Base-by-base conservation (phyloP, 2,797 vertebrate genomes). In the Knipowitschia caucasica region DNA sequence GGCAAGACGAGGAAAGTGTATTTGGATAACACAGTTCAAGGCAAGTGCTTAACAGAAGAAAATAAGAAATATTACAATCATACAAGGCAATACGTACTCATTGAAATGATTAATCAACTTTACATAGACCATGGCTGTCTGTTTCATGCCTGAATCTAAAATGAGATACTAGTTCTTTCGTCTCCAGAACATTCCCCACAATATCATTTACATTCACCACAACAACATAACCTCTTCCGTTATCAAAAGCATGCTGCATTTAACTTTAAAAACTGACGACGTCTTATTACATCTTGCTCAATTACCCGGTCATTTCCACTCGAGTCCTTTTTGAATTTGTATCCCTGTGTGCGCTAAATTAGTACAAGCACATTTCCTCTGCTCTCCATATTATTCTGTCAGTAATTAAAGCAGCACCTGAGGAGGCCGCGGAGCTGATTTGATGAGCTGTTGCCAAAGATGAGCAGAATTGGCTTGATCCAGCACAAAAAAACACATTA, bases 381-480 rank as follows among this genome's bases (percentile, higher is more conserved):
- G 45, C 42, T 75, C 67, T 69, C 50, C 61, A 79, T 62, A 69
- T 71, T 80, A 68, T 71, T 80, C 56, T 42, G 67, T 80, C 67
- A 53, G 76, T 84, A 88, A 88, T 87, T 85, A 85, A 84, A 73
- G 70, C 58, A 60, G 59, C 69, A 82, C 76, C 83, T 76, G 73
- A 82, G 81, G 81, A 82, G 77, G 81, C 63, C 63, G 47, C 58
- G 68, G 67, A 56, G 64, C 83, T 83, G 82, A 83, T 86, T 80
- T 83, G 84, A 88, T 78, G 88, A 87, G 78, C 59, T 44, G 71
- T 62, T 84, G 75, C 75, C 69, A 77, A 69, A 86, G 72, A 84
- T 83, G 71, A 84, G 69, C 71, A 59, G 73, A 81, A 84, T 40
- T 27, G 65, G 69, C 80, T 80, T 61, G 67, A 67, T 82, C 51